phyloP scores from a whole-genome alignment of 1,140 invertebrate genomes.

The Ericerus pela region DNA sequence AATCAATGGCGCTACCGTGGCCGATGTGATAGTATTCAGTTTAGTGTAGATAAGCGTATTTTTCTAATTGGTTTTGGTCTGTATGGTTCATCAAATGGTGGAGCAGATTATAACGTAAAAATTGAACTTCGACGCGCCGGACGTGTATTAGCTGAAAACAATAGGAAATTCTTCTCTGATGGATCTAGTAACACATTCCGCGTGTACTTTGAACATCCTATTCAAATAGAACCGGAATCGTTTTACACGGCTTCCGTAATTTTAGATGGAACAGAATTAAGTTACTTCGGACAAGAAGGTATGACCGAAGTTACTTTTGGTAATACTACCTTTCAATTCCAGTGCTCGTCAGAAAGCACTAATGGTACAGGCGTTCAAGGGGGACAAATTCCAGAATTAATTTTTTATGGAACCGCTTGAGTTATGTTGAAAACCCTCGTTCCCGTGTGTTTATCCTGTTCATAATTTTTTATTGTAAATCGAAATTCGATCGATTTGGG shows the following conservation, averaged over 20 bases:
- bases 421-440: too few species aligned
- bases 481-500: too few species aligned
- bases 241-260: conserved; percentile 83
- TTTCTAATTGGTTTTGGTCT: conserved; percentile 85
- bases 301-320: conserved; percentile 79
- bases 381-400: conserved; percentile 83
- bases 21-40: conserved; percentile 81
- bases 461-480: too few species aligned
- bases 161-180: conserved; percentile 84
- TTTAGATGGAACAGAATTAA: conserved; percentile 75
- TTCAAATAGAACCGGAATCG: conserved; percentile 77
- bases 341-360: conserved; percentile 83
- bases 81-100: conserved; percentile 81
- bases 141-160: conserved; percentile 69
- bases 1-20: conserved; percentile 91
- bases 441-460: too few species aligned
- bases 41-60: conserved; percentile 79
- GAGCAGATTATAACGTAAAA: conserved; percentile 77
- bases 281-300: conserved; percentile 90
- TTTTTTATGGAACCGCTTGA: conserved; percentile 85
- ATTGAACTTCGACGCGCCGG: conserved; percentile 78
- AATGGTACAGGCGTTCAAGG: conserved; percentile 89
- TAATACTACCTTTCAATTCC: conserved; percentile 82
- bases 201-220: conserved; percentile 83
- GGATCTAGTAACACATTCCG: conserved; percentile 86